Percentiles rank a stretch among this genome's conserved stretches.
These are phyloP conservation scores for Drosophila ambigua DNA, from an alignment of 1,140 invertebrate species.

Conservation along the genomic window DNA sequence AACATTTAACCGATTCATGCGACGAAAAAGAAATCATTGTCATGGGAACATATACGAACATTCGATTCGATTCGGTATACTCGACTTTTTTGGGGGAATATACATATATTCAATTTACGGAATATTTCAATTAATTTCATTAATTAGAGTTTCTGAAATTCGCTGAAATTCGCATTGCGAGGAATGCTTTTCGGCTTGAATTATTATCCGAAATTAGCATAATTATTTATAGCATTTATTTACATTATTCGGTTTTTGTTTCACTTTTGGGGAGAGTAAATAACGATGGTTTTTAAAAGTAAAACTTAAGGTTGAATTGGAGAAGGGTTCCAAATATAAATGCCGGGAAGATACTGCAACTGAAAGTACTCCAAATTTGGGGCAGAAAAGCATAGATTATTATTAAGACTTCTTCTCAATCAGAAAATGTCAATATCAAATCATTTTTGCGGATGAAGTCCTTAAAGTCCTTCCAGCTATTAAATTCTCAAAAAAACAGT, in stretches of 20 bases:
- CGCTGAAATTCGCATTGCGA: constrained; percentile 11
- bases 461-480: too few species aligned
- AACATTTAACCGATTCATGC: constrained; percentile 16
- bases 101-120: constrained; percentile 17
- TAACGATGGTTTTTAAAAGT: background rate
- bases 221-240: constrained; percentile 46
- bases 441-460: too few species aligned
- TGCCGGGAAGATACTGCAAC: too few species aligned
- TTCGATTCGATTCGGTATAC: too few species aligned
- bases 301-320: too few species aligned
- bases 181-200: constrained; percentile 28
- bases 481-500: too few species aligned
- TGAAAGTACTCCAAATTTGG: too few species aligned
- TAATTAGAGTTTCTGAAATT: constrained; percentile 25
- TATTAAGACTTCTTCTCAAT: too few species aligned
- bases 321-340: too few species aligned
- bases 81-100: background rate
- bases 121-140: constrained; percentile 45
- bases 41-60: constrained; percentile 11
- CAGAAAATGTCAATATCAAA: too few species aligned
- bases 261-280: constrained; percentile 7
- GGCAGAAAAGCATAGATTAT: too few species aligned
- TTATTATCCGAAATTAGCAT: constrained; percentile 42
- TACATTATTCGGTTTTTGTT: constrained; percentile 11
- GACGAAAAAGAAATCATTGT: constrained; percentile 13